Evolutionary conservation across 2,113 vertebrate species (phyloP).

Genomic region (Hyla sarda): DNA sequence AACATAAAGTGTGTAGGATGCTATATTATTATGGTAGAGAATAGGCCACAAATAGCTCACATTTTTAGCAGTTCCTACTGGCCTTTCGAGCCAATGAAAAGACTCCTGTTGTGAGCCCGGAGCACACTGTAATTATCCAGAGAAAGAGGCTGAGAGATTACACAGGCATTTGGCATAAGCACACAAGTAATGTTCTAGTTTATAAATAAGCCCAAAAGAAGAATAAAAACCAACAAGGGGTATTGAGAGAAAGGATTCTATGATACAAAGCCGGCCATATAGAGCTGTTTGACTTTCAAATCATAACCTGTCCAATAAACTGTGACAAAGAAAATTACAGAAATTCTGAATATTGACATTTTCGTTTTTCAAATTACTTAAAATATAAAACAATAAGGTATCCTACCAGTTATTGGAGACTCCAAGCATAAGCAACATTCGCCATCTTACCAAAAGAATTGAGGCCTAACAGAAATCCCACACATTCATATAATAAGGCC

Average conservation of each 20-base stretch:
- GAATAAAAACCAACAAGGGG: conserved; percentile 26
- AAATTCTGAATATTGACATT: neutral
- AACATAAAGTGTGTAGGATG: conserved; percentile 36
- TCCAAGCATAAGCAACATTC: neutral
- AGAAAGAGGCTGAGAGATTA: conserved; percentile 55
- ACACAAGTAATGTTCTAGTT: conserved; percentile 54
- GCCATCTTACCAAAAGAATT: neutral
- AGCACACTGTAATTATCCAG: conserved; percentile 54
- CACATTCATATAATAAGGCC: neutral
- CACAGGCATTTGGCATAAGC: conserved; percentile 52
- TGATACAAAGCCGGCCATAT: conserved; percentile 43
- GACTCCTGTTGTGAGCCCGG: conserved; percentile 34
- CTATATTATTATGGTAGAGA: conserved; percentile 42
- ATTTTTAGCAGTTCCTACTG: conserved; percentile 40
- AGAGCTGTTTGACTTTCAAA: conserved; percentile 26
- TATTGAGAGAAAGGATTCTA: conserved; percentile 31
- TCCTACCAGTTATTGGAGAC: neutral
- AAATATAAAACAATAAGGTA: neutral
- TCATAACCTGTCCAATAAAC: conserved; percentile 24
- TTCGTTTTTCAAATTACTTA: neutral
- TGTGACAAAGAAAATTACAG: neutral
- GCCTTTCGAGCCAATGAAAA: conserved; percentile 56
- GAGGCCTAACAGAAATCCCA: neutral
- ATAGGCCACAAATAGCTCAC: conserved; percentile 47
- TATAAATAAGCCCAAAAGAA: conserved; percentile 48